Percentiles rank a stretch among this genome's conserved stretches.
Conservation (phyloP, 1,140 invertebrate genomes). For the Hylaeus volcanicus region DNA sequence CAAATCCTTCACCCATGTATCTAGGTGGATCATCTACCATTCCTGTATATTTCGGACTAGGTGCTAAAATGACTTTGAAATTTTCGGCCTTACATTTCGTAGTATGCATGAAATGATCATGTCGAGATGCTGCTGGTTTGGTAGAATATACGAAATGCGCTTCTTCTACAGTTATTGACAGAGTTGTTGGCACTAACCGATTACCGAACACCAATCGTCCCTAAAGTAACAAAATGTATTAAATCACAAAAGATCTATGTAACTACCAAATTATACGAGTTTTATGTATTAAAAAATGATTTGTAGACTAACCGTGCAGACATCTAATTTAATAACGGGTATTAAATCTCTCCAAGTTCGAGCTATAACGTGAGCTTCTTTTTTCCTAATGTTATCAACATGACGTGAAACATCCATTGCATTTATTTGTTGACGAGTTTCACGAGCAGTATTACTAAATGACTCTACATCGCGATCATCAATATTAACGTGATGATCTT, state of each 20-base stretch:
- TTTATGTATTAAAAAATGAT: conserved; percentile 7
- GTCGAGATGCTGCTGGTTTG: conserved; percentile 93
- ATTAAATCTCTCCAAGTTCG: conserved; percentile 97
- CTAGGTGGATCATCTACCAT: conserved; percentile 96
- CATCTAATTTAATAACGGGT: conserved; percentile 97
- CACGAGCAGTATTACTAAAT: conserved; percentile 77
- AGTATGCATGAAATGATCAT: conserved; percentile 98
- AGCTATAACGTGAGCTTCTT: conserved; percentile 84
- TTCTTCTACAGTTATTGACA: conserved; percentile 96
- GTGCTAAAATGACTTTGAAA: conserved; percentile 95
- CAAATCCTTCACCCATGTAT: conserved; percentile 99
- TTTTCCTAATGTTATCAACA: conserved; percentile 76
- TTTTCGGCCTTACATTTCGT: conserved; percentile 97
- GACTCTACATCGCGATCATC: conserved; percentile 77
- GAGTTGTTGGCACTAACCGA: conserved; percentile 94
- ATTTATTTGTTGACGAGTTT: conserved; percentile 86
- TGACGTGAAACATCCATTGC: conserved; percentile 79
- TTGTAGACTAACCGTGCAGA: conserved; percentile 86
- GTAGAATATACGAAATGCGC: conserved; percentile 97
- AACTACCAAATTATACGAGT: too few species aligned
- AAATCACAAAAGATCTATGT: neutral
- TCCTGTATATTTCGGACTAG: conserved; percentile 95
- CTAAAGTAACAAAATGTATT: conserved; percentile 75
- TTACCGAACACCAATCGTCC: conserved; percentile 98
- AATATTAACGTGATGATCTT: conserved; percentile 70